A percentile compares a stretch with the other conserved stretches of the same genome.
These are phyloP conservation scores for Timandra comae DNA, from an alignment of 2,888 invertebrate species.

Conservation along the genomic window DNA sequence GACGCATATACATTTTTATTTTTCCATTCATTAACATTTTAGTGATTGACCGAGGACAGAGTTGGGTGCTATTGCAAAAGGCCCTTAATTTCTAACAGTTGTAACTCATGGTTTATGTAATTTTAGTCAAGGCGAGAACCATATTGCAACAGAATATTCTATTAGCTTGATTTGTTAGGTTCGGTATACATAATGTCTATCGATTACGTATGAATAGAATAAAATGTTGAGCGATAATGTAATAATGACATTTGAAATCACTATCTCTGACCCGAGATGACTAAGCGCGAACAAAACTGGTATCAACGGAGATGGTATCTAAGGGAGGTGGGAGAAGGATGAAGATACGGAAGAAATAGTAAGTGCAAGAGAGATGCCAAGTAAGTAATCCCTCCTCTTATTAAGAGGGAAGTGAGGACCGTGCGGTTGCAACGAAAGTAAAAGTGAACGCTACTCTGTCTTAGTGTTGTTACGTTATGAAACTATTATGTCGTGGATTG, in stretches of 20 bases:
- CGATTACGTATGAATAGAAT: constrained; percentile 27
- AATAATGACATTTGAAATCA: constrained; percentile 56
- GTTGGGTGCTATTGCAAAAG: constrained; percentile 14
- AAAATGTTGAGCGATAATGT: constrained; percentile 35
- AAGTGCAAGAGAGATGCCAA: constrained; percentile 35
- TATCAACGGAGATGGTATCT: constrained; percentile 43
- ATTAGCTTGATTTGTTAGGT: constrained; percentile 23
- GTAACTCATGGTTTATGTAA: constrained; percentile 24
- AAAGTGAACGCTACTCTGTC: constrained; percentile 58
- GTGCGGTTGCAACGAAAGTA: constrained; percentile 58
- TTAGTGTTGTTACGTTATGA: constrained; percentile 40
- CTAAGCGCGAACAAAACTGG: constrained; percentile 60
- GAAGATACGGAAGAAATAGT: constrained; percentile 14
- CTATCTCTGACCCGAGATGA: constrained; percentile 60
- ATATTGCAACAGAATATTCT: constrained; percentile 34
- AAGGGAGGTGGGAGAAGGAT: constrained; percentile 40
- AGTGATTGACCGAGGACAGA: constrained; percentile 15
- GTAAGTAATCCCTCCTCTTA: constrained; percentile 40
- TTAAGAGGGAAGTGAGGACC: constrained; percentile 51
- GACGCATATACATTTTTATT: constrained; percentile 10
- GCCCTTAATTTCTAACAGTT: constrained; percentile 21
- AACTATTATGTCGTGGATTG: constrained; percentile 29
- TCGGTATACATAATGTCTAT: background rate
- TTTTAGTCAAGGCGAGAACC: constrained; percentile 28
- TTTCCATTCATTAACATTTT: constrained; percentile 12